These are phyloP conservation scores for Coenonympha arcania DNA, from an alignment of 2,888 invertebrate species.

Conservation along the genomic window DNA sequence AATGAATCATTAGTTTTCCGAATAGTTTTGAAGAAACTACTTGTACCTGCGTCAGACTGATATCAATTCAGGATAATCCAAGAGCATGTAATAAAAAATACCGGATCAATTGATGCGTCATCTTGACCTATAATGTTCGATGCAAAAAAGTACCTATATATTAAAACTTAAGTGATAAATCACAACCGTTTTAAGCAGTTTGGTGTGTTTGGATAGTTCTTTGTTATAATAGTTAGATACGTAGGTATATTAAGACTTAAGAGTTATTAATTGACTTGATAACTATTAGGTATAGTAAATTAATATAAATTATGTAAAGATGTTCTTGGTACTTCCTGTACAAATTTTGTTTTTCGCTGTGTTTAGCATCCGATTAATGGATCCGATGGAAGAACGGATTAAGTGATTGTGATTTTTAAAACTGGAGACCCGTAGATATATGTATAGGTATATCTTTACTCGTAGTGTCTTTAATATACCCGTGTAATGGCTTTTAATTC, in stretches of 20 bases:
- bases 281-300: too few relatives aligned
- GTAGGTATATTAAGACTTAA: background rate
- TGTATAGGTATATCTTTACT: too few relatives aligned
- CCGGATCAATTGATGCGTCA: conserved; percentile 22
- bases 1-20: conserved; percentile 1
- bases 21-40: conserved; percentile 4
- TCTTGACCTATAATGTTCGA: conserved; percentile 23
- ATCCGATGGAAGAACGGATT: too few relatives aligned
- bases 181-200: background rate
- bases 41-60: background rate
- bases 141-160: conserved; percentile 2
- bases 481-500: too few relatives aligned
- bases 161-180: background rate
- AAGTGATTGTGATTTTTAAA: too few relatives aligned
- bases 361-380: too few relatives aligned
- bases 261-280: background rate
- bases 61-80: conserved; percentile 17
- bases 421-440: too few relatives aligned
- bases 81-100: conserved; percentile 17
- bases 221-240: background rate
- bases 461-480: too few relatives aligned
- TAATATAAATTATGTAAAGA: too few relatives aligned
- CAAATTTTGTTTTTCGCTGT: too few relatives aligned
- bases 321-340: too few relatives aligned
- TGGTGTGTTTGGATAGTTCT: background rate